Conservation (phyloP, 2,113 vertebrate species). For the Hystrix cristata region DNA sequence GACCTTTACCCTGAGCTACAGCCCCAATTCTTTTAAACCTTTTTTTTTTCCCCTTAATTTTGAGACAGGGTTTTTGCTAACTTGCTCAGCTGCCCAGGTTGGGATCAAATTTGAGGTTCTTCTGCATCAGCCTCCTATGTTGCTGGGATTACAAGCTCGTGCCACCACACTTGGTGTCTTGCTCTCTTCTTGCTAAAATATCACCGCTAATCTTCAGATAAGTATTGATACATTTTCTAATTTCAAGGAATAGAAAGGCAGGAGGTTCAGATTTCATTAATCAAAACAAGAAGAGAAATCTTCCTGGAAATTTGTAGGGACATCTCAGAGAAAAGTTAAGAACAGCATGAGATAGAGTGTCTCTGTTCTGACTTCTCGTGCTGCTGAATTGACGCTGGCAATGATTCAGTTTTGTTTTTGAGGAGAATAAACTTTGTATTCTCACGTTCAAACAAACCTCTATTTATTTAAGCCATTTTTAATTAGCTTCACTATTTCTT, state of each 20-base stretch:
- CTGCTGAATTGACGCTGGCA: background rate
- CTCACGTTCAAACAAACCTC: background rate
- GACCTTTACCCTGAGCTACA: background rate
- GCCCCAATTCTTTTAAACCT: background rate
- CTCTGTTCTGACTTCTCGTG: background rate
- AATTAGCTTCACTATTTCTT: background rate
- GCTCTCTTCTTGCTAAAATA: background rate
- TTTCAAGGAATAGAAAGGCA: background rate
- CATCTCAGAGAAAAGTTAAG: background rate
- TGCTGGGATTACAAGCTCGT: background rate
- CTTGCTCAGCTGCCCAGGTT: background rate
- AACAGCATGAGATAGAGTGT: rapidly evolving
- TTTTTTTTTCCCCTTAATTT: background rate
- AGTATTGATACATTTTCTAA: background rate
- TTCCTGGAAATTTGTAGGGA: background rate
- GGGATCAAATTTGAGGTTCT: background rate
- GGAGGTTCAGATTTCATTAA: background rate
- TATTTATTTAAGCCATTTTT: background rate
- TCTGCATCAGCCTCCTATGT: background rate
- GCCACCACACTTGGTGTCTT: background rate
- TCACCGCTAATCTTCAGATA: background rate
- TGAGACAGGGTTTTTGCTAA: background rate
- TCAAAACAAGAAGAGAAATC: background rate
- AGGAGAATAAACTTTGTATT: background rate
- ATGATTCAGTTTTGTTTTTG: background rate